Evolutionary conservation across 1,140 invertebrate genomes (phyloP), one percentile per base, ranked within the genome.

Genomic region (Leptonema lineaticorne): DNA sequence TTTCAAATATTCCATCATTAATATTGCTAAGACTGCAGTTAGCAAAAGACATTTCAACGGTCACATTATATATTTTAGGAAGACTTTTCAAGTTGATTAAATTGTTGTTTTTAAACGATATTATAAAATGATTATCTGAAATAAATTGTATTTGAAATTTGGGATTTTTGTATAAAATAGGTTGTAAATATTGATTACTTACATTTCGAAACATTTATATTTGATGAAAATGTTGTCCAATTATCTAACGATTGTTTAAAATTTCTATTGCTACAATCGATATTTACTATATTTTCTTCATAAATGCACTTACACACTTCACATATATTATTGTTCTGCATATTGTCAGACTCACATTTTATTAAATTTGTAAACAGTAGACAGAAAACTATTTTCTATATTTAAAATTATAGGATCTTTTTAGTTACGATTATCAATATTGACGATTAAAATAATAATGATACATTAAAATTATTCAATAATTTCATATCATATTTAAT

Each of bases 1-100:
- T 80, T 71, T 84, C 84, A 74, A 93, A 92, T 0, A 87, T 83
- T 0, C 79, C 79, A 26, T 83, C 76, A 20, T 87, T 85, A 56
- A 93, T 85, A 50, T 83, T 79, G 46, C 77, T 75, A 26, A 89
- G 81, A 30, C 77, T 75, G 69, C 86, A 88, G 4, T 74, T 75
- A 41, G 78, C 76, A 68, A 83, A 78, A 50, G 75, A 80, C 41
- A 83, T 78, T 0, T 78, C 77, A 5, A 81, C 73, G 37, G 74
- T 75, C 26, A 68, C 76, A 27, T 76, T 76, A 5, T 76, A 77
- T 7, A 81, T 75, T 1, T 62, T 58, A 14, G 74, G 73, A 30
- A 83, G 59, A 67, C 75, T 73, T 5, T 77, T 78, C 53, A 83
- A 73, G 26, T 78, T 78, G 1, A 68, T 76, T 50, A 83, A 78